Conservation (phyloP, 2,888 invertebrate genomes). For the Geophilus truncorum region DNA sequence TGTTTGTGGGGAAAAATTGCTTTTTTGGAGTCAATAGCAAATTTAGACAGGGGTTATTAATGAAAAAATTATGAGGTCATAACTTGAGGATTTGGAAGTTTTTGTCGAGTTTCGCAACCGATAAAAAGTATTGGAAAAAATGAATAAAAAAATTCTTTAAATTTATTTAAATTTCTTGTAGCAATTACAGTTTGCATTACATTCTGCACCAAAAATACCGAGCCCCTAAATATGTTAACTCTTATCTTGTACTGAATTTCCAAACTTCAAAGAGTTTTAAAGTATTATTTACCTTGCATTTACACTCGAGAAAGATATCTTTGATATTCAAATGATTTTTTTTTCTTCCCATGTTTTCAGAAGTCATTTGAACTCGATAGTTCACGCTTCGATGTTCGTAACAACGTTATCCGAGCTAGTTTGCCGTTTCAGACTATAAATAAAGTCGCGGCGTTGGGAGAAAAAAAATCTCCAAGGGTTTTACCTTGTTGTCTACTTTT, state of each 20-base stretch:
- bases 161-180: no score
- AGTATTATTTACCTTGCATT: background rate
- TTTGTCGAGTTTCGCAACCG: background rate
- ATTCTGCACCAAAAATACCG: no score
- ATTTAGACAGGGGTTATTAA: conserved; percentile 23
- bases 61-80: conserved; percentile 14
- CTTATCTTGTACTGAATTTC: no score
- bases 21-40: conserved; percentile 27
- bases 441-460: background rate
- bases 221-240: no score
- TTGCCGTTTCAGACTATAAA: conserved; percentile 6
- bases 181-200: no score
- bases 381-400: background rate
- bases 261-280: no score
- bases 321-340: background rate
- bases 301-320: background rate
- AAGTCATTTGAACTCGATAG: background rate
- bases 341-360: background rate
- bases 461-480: background rate
- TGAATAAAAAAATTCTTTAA: no score
- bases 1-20: conserved; percentile 23
- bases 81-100: conserved; percentile 19
- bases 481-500: conserved; percentile 20
- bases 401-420: background rate
- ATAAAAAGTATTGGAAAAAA: no score